Evolutionary conservation across 1,140 invertebrate genomes (phyloP).

Genomic region (Lutraria rhynchaena): DNA sequence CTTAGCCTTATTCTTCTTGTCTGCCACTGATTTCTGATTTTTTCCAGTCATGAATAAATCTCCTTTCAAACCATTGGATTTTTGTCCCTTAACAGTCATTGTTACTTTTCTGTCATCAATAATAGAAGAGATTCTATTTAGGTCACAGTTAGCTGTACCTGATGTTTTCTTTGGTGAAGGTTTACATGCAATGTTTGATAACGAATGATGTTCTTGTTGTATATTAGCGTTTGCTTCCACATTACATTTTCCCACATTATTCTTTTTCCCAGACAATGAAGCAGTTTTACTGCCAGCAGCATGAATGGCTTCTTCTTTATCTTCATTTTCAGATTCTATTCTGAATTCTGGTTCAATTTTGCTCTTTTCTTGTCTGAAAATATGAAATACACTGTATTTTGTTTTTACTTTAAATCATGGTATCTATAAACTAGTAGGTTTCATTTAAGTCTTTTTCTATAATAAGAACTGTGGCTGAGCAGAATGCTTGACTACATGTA

Average conservation of each 20-base stretch:
- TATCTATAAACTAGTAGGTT: too few relatives aligned
- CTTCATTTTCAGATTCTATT: not conserved
- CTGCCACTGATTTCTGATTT: not conserved
- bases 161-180: not conserved
- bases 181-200: not conserved
- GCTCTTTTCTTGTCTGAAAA: too few relatives aligned
- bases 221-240: slow-evolving; percentile 7
- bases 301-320: not conserved
- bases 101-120: not conserved
- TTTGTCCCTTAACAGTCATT: not conserved
- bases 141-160: too few relatives aligned
- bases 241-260: too few relatives aligned
- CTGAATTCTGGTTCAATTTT: not conserved
- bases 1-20: slow-evolving; percentile 28
- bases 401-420: too few relatives aligned
- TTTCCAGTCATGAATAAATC: not conserved
- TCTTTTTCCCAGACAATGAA: too few relatives aligned
- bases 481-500: too few relatives aligned
- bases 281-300: too few relatives aligned
- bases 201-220: too few relatives aligned
- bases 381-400: too few relatives aligned
- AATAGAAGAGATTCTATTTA: not conserved
- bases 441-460: too few relatives aligned
- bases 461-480: too few relatives aligned
- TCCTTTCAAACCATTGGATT: not conserved